These are phyloP conservation scores for Melitaea cinxia DNA, from an alignment of 1,140 invertebrate genomes.

Conservation along the genomic window DNA sequence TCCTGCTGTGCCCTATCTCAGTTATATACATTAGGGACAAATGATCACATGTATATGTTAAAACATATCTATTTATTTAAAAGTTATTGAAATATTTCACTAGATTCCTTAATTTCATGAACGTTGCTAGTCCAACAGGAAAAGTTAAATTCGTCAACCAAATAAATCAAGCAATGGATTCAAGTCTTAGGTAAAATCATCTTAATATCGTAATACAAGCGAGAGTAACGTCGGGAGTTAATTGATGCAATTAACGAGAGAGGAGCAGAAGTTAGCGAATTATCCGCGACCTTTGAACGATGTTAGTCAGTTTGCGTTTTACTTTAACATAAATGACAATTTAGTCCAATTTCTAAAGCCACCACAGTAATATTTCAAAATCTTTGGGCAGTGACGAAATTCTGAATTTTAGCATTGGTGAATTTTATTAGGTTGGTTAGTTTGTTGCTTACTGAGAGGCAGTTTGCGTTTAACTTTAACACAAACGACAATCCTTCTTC, in stretches of 20 bases:
- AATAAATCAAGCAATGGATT: not conserved
- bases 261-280: constrained; percentile 31
- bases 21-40: too few relatives aligned
- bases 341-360: too few relatives aligned
- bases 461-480: constrained; percentile 5
- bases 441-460: too few relatives aligned
- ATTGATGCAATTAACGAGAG: constrained; percentile 47
- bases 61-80: too few relatives aligned
- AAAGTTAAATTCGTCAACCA: not conserved
- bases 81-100: too few relatives aligned
- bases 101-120: too few relatives aligned
- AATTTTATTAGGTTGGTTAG: too few relatives aligned
- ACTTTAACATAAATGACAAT: not conserved
- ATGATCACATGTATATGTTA: too few relatives aligned
- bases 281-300: constrained; percentile 37
- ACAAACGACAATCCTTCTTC: not conserved
- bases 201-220: not conserved
- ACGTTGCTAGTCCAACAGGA: not conserved
- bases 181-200: not conserved
- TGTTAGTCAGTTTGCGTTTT: constrained; percentile 16
- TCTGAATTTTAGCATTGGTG: too few relatives aligned
- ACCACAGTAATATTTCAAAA: too few relatives aligned
- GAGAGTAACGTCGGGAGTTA: constrained; percentile 25
- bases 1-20: too few relatives aligned
- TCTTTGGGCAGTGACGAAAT: too few relatives aligned